phyloP scores from a whole-genome alignment of 2,113 vertebrate genomes.

The Bufo bufo region DNA sequence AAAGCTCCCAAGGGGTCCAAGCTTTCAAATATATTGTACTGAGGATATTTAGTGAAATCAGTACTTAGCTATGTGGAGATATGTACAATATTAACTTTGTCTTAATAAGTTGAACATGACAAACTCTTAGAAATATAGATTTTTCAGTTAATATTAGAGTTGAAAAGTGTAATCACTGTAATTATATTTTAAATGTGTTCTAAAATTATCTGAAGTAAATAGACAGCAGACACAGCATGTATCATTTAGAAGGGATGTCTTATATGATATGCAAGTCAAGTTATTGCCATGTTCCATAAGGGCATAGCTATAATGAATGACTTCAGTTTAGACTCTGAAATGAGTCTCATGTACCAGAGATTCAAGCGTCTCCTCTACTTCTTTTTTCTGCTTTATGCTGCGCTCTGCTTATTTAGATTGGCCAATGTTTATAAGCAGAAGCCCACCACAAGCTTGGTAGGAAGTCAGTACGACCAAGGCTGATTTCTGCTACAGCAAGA shows the following conservation, averaged over 20 bases:
- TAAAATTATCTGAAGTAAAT: background rate
- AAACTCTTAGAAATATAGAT: too few species aligned
- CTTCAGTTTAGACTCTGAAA: too few species aligned
- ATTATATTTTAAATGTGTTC: background rate
- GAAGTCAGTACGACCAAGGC: background rate
- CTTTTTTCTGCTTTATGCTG: background rate
- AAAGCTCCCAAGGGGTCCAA: constrained; percentile 14
- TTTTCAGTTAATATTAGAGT: too few species aligned
- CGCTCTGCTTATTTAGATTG: background rate
- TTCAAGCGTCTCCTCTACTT: background rate
- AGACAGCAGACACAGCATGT: background rate
- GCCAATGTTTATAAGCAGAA: background rate
- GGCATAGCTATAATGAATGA: too few species aligned
- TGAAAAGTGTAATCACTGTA: too few species aligned
- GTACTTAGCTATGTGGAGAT: background rate
- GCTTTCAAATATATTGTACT: background rate
- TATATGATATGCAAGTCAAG: too few species aligned
- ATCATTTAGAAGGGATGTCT: too few species aligned
- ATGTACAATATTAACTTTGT: background rate
- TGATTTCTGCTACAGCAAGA: background rate
- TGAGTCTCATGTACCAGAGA: too few species aligned
- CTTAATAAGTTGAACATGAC: background rate
- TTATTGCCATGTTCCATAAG: too few species aligned
- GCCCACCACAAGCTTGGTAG: background rate
- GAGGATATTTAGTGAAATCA: background rate